These are phyloP conservation scores for Cromileptes altivelis DNA, from an alignment of 2,113 vertebrate genomes.

Conservation along the genomic window DNA sequence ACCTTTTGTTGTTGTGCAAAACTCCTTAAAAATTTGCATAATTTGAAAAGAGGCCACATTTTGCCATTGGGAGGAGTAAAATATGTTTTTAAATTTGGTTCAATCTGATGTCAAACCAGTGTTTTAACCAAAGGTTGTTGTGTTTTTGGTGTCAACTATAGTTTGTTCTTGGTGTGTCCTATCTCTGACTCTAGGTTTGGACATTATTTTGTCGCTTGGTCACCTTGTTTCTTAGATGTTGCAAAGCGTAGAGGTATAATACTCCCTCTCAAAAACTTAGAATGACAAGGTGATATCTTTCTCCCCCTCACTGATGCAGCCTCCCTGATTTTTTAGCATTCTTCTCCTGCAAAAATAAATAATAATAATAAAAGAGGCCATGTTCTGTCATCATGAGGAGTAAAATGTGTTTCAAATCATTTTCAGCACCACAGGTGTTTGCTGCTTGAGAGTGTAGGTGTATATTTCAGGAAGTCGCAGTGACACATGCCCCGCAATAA, in stretches of 20 bases:
- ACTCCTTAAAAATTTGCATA: too few relatives aligned
- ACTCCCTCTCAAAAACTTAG: background rate
- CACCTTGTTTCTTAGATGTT: background rate
- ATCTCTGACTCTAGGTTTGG: background rate
- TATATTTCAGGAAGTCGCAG: too few relatives aligned
- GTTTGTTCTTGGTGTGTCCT: background rate
- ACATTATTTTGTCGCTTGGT: background rate
- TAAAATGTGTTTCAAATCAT: slow-evolving; percentile 8
- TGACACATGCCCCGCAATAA: too few relatives aligned
- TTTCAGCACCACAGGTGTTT: background rate
- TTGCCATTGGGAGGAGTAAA: too few relatives aligned
- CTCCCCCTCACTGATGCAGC: too few relatives aligned
- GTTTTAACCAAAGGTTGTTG: background rate
- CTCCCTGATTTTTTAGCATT: background rate
- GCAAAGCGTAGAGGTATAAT: background rate
- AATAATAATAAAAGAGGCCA: background rate
- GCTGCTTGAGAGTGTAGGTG: background rate
- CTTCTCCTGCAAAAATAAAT: background rate
- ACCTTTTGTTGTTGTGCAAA: too few relatives aligned
- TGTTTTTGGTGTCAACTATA: background rate
- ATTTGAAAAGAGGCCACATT: too few relatives aligned
- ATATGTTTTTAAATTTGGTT: background rate
- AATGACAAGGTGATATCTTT: background rate
- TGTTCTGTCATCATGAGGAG: background rate
- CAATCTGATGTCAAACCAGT: background rate